These are phyloP conservation scores for Oegoconia quadripuncta DNA, from an alignment of 2,888 invertebrate species.

Conservation along the genomic window DNA sequence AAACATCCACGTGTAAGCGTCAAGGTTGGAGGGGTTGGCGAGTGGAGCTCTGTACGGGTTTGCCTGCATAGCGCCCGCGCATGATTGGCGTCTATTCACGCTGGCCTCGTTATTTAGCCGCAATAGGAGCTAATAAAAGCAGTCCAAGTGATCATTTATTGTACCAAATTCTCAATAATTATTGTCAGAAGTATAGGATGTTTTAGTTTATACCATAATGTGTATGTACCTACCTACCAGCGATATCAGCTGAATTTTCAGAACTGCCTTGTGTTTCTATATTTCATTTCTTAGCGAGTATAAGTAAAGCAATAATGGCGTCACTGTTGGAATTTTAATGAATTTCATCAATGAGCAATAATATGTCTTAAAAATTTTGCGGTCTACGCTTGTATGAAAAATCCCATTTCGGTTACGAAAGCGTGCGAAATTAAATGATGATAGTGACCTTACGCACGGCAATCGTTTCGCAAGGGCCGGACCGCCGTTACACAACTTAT, in stretches of 20 bases:
- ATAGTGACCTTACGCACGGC: slow-evolving; percentile 68
- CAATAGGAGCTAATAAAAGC: not conserved
- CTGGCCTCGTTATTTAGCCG: slow-evolving; percentile 28
- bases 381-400: slow-evolving; percentile 6
- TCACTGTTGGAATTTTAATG: no score
- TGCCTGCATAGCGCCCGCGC: slow-evolving; percentile 29
- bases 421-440: slow-evolving; percentile 69
- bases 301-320: no score
- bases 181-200: no score
- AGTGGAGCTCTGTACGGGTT: slow-evolving; percentile 22
- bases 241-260: no score
- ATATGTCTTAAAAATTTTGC: no score
- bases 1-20: slow-evolving; percentile 43
- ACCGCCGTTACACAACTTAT: slow-evolving; percentile 42
- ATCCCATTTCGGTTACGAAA: slow-evolving; percentile 48
- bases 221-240: no score
- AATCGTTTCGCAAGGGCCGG: slow-evolving; percentile 48
- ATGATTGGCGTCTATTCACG: slow-evolving; percentile 29
- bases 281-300: no score
- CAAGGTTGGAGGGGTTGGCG: slow-evolving; percentile 43
- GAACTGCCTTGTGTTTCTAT: no score
- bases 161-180: no score
- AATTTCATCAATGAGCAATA: no score
- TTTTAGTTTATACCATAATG: no score
- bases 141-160: not conserved